Conservation (phyloP, 2,888 invertebrate species). For the Heteromurus nitidus region DNA sequence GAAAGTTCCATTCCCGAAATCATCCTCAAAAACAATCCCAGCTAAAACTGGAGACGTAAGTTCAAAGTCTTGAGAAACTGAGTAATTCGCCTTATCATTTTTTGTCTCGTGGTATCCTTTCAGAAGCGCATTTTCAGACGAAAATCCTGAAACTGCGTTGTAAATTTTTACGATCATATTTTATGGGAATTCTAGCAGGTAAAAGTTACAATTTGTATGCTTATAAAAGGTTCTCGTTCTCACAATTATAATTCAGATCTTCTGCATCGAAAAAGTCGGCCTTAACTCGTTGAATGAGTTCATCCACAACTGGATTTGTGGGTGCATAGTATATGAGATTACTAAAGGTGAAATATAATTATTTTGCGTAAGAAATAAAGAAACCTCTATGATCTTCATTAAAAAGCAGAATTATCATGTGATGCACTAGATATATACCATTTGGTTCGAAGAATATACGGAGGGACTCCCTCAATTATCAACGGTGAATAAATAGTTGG, state of each 20-base stretch:
- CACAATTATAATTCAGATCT: slow-evolving; percentile 70
- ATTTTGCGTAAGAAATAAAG: neutral
- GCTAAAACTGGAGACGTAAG: slow-evolving; percentile 68
- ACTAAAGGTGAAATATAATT: slow-evolving; percentile 56
- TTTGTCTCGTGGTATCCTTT: slow-evolving; percentile 57
- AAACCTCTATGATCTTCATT: neutral
- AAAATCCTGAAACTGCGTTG: slow-evolving; percentile 67
- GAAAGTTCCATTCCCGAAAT: slow-evolving; percentile 52
- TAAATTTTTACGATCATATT: no score
- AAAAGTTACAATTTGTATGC: no score
- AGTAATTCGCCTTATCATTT: slow-evolving; percentile 41
- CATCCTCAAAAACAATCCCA: slow-evolving; percentile 69
- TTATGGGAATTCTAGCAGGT: no score
- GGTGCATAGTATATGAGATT: slow-evolving; percentile 72
- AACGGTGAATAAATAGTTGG: slow-evolving; percentile 75
- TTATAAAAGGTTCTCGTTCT: no score
- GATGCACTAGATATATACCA: slow-evolving; percentile 69
- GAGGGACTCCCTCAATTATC: slow-evolving; percentile 69
- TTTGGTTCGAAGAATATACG: slow-evolving; percentile 57
- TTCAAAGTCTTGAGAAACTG: slow-evolving; percentile 57
- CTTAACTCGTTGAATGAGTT: slow-evolving; percentile 70
- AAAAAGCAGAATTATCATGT: neutral
- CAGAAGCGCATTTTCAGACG: slow-evolving; percentile 69
- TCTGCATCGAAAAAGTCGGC: slow-evolving; percentile 67
- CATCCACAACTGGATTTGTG: slow-evolving; percentile 64